Conservation (phyloP, 2,113 vertebrate genomes). For the Tonatia bakeri region DNA sequence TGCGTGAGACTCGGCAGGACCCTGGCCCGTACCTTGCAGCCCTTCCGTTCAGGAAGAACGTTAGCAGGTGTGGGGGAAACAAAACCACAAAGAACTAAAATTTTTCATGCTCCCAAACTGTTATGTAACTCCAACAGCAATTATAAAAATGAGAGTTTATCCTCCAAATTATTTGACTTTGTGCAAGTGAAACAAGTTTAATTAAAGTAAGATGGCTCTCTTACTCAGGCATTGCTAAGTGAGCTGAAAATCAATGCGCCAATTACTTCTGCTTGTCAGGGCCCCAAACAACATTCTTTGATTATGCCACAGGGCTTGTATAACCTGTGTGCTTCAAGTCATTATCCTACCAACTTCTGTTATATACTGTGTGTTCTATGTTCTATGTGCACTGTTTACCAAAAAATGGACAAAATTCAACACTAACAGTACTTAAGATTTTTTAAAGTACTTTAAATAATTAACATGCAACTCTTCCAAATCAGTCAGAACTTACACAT, state of each 20-base stretch:
- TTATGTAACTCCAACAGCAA: not conserved
- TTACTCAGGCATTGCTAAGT: not conserved
- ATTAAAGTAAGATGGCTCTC: constrained; percentile 47
- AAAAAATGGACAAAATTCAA: not conserved
- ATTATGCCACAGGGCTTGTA: not conserved
- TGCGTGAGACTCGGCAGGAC: not conserved
- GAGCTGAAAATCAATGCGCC: constrained; percentile 45
- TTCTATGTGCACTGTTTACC: not conserved
- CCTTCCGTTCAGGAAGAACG: not conserved
- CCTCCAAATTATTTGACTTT: constrained; percentile 44
- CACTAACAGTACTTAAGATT: not conserved
- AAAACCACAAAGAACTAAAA: not conserved
- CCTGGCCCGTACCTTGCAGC: not conserved
- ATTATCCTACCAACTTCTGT: not conserved
- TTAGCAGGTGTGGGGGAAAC: not conserved
- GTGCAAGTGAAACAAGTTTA: constrained; percentile 41
- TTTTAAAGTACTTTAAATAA: not conserved
- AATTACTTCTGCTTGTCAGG: not conserved
- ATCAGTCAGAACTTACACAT: constrained; percentile 75
- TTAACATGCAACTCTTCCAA: not conserved
- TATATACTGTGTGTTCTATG: no score
- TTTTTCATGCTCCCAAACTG: not conserved
- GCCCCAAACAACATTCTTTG: not conserved
- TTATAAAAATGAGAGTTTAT: not conserved
- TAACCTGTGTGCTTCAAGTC: not conserved